A percentile compares a stretch with the other conserved stretches of the same genome.
Conservation (phyloP, 2,113 vertebrate genomes). For the Oncorhynchus nerka region DNA sequence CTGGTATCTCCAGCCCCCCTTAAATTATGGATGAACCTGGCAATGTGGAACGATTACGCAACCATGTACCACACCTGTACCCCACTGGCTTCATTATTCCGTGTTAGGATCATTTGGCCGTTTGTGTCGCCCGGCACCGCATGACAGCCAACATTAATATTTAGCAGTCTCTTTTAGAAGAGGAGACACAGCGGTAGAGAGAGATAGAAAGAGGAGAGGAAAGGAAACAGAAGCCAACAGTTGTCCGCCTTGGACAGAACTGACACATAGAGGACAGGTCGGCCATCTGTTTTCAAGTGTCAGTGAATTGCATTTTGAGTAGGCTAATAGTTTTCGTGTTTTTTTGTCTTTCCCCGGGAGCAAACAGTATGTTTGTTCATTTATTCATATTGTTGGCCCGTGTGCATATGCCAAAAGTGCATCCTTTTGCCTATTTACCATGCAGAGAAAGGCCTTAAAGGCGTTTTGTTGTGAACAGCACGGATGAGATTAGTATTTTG, state of each 20-base stretch:
- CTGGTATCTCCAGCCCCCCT: conserved; percentile 39
- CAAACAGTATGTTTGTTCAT: conserved; percentile 68
- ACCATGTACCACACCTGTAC: conserved; percentile 65
- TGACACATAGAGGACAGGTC: conserved; percentile 48
- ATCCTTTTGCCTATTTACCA: conserved; percentile 15
- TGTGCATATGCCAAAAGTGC: conserved; percentile 48
- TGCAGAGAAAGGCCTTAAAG: too few species aligned
- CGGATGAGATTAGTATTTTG: not conserved
- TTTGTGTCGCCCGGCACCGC: conserved; percentile 55
- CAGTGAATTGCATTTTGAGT: conserved; percentile 6
- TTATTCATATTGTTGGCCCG: conserved; percentile 63
- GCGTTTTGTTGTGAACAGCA: too few species aligned
- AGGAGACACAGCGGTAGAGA: conserved; percentile 19
- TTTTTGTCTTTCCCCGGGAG: conserved; percentile 54
- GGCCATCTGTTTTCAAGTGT: conserved; percentile 56
- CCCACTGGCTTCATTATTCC: conserved; percentile 71
- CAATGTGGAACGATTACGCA: conserved; percentile 51
- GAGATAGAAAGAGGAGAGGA: not conserved
- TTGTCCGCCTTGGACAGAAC: not conserved
- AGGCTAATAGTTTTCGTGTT: not conserved
- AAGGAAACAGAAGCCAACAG: not conserved
- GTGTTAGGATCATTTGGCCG: conserved; percentile 64
- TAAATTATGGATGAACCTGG: conserved; percentile 68
- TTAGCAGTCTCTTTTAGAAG: conserved; percentile 43
- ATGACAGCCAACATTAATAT: conserved; percentile 63